phyloP scores from a whole-genome alignment of 2,797 vertebrate genomes.

The Enteromius viviparus region DNA sequence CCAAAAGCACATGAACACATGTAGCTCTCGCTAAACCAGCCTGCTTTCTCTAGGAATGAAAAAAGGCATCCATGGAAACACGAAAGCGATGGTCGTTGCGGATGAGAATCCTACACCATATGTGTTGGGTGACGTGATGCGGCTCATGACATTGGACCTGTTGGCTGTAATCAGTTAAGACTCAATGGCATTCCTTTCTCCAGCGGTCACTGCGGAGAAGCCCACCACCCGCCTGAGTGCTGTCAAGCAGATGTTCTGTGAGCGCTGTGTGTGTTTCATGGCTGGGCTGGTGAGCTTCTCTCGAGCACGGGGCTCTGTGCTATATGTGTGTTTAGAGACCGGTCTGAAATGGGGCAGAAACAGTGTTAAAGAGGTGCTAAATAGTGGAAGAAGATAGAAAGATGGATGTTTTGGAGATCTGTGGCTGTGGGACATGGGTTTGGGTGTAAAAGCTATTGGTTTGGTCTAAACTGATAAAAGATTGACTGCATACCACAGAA shows the following conservation, averaged over 20 bases:
- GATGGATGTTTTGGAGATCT: slow-evolving; percentile 57
- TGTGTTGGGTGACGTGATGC: slow-evolving; percentile 18
- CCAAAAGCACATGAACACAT: slow-evolving; percentile 13
- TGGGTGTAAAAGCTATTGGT: slow-evolving; percentile 18
- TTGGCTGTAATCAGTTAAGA: slow-evolving; percentile 28
- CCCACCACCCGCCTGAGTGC: background rate
- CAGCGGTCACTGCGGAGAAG: slow-evolving; percentile 23
- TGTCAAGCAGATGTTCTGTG: slow-evolving; percentile 33
- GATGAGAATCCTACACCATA: slow-evolving; percentile 14
- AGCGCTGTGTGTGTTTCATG: background rate
- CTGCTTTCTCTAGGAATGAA: slow-evolving; percentile 8
- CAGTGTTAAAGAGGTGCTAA: slow-evolving; percentile 66
- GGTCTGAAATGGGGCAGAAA: slow-evolving; percentile 66
- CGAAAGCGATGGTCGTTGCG: background rate
- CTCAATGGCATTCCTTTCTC: slow-evolving; percentile 30
- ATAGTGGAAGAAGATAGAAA: slow-evolving; percentile 55
- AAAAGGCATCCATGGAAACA: slow-evolving; percentile 18
- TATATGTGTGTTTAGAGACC: slow-evolving; percentile 1
- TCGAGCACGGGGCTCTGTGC: slow-evolving; percentile 30
- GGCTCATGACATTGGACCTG: slow-evolving; percentile 29
- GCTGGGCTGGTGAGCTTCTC: slow-evolving; percentile 9
- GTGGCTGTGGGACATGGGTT: slow-evolving; percentile 7
- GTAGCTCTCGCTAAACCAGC: background rate
- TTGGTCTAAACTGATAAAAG: slow-evolving; percentile 4
- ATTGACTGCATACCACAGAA: background rate